These are phyloP conservation scores for Otolemur garnettii DNA, from an alignment of 2,113 vertebrate genomes.

Conservation along the genomic window DNA sequence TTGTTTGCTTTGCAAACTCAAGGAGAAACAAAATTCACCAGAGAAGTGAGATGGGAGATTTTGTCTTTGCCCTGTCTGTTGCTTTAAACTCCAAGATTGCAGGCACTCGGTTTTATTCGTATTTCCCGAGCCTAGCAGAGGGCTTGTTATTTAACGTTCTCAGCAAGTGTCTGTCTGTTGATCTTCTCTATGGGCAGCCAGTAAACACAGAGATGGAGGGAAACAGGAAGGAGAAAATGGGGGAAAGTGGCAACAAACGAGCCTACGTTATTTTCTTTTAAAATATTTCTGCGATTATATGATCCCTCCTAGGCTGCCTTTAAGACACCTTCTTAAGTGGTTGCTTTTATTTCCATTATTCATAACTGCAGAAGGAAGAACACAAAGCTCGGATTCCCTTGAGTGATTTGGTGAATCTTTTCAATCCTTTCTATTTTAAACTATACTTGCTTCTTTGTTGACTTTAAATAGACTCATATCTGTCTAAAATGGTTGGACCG, in stretches of 20 bases:
- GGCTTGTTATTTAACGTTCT: neutral
- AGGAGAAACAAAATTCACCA: slow-evolving; percentile 28
- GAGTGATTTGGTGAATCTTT: neutral
- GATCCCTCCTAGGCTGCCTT: neutral
- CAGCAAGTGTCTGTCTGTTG: neutral
- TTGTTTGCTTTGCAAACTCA: slow-evolving; percentile 45
- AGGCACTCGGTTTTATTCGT: neutral
- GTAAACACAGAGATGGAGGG: neutral
- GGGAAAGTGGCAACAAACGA: neutral
- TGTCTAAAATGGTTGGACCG: neutral
- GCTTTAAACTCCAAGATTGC: neutral
- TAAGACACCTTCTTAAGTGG: neutral
- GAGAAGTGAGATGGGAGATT: neutral
- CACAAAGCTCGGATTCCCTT: neutral
- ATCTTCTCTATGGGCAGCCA: neutral
- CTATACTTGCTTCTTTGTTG: neutral
- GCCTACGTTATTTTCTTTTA: neutral
- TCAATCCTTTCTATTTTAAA: slow-evolving; percentile 10
- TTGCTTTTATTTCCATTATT: neutral
- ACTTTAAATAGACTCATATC: neutral
- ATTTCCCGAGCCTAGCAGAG: neutral
- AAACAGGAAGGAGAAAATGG: slow-evolving; percentile 6
- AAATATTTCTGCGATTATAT: neutral
- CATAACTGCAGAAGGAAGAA: neutral
- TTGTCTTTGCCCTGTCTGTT: neutral